Percentiles rank a stretch among this genome's conserved stretches.
phyloP scores from a whole-genome alignment of 2,888 invertebrate species.

The Drosophila borealis region DNA sequence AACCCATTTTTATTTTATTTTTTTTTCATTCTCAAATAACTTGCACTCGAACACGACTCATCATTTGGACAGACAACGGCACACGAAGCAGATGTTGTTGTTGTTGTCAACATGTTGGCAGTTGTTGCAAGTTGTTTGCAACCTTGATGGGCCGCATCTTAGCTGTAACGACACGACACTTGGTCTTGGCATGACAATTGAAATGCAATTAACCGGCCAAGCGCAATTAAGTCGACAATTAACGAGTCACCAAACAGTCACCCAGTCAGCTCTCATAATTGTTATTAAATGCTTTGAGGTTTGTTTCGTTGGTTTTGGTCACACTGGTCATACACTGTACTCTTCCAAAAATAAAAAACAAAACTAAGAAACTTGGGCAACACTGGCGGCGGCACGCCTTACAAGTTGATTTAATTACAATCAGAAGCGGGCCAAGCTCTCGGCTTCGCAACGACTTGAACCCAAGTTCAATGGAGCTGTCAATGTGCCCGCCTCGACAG shows the following conservation, averaged over 20 bases:
- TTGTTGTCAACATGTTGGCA: constrained; percentile 29
- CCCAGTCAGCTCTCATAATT: constrained; percentile 48
- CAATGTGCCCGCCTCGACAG: constrained; percentile 41
- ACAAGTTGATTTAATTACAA: constrained; percentile 71
- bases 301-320: constrained; percentile 40
- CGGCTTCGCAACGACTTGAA: constrained; percentile 56
- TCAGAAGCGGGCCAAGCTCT: constrained; percentile 52
- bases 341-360: constrained; percentile 12
- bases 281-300: constrained; percentile 53
- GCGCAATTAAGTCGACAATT: constrained; percentile 74
- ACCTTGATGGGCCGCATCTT: constrained; percentile 64
- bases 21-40: constrained; percentile 27
- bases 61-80: constrained; percentile 55
- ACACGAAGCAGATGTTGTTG: constrained; percentile 59
- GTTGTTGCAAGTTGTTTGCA: constrained; percentile 44
- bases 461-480: constrained; percentile 72
- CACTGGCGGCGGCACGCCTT: constrained; percentile 37
- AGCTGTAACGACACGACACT: constrained; percentile 30
- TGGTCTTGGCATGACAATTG: constrained; percentile 75
- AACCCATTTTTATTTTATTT: constrained; percentile 28
- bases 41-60: constrained; percentile 72
- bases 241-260: constrained; percentile 51
- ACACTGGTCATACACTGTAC: constrained; percentile 4
- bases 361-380: constrained; percentile 24
- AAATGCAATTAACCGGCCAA: constrained; percentile 77